A percentile compares a stretch with the other conserved stretches of the same genome.
These are phyloP conservation scores for Anas platyrhynchos DNA, from an alignment of 2,113 vertebrate genomes.

Conservation along the genomic window DNA sequence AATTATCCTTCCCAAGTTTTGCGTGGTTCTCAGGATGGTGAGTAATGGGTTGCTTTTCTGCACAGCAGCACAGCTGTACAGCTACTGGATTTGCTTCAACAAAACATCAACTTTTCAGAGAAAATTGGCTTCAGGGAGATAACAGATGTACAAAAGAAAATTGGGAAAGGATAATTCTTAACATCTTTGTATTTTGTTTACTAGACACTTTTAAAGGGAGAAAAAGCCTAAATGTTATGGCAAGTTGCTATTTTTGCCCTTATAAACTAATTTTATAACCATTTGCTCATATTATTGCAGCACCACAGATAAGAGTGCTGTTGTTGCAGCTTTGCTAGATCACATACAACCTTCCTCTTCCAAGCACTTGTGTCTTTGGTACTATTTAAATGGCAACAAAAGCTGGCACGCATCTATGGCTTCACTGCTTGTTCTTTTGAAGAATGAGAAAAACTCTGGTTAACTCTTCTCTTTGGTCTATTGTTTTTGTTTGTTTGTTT, in stretches of 20 bases:
- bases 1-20: constrained; percentile 23
- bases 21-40: constrained; percentile 26
- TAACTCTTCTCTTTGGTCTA: constrained; percentile 45
- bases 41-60: constrained; percentile 49
- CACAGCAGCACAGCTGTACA: constrained; percentile 45
- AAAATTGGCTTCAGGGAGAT: constrained; percentile 39
- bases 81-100: constrained; percentile 57
- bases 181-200: constrained; percentile 46
- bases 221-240: background rate
- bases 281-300: background rate
- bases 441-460: background rate
- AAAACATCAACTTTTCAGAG: constrained; percentile 39
- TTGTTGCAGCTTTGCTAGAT: background rate
- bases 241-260: background rate
- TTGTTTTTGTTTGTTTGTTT: background rate
- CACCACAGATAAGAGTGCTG: background rate
- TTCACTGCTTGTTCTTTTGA: background rate
- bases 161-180: constrained; percentile 18
- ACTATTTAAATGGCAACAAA: constrained; percentile 12
- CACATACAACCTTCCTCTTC: background rate
- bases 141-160: constrained; percentile 50
- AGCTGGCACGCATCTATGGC: background rate
- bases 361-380: background rate
- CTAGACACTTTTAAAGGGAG: constrained; percentile 10
- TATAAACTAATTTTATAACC: constrained; percentile 13